Evolutionary conservation across 2,113 vertebrate species (phyloP), one percentile per base, ranked within the genome.

Genomic region (Athene noctua): DNA sequence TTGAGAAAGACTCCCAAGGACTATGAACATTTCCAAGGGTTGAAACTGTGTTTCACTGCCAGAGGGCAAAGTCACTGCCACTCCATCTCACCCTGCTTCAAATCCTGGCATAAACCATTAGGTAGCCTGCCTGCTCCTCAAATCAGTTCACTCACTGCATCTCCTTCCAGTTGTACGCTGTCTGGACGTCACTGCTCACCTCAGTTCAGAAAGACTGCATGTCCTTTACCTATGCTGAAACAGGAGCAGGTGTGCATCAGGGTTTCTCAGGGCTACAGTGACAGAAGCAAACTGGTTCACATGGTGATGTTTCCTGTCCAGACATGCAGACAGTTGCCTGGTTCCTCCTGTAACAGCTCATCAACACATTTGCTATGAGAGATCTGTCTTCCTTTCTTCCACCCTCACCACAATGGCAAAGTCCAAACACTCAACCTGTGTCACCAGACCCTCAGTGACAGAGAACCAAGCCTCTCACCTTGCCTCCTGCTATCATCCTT

Each of bases 81-180:
- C 27, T 88, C 36, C 22, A 75, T 36, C 54, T 88, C 54, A 46
- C 10, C 21, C 80, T 57, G 34, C 57, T 86, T 73, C 38, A 93
- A 62, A 68, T 5, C 4, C 26, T 51, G 8, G 34, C 30, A 82
- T 11, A 80, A 72, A 30, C 10, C 21, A 62, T 27, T 54, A 91
- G 38, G 34, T 15, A 92, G 26, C 42, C 62, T 65, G n/a, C 23
- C 80, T 66, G 51, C 13, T 46, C 22, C 52, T 84, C 68, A 74
- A 55, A 63, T 42, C 19, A 67, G 57, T 51, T 91, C 65, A 30
- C 40, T 51, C 57, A 22, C 59, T 67, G 30, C 17, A 61, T 54
- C 36, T 59, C 42, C 38, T 42, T 26, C 32, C 65, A 75, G 19
- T 6, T 79, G 32, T 44, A 55, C 0, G 0, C n/a, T 87, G 34